phyloP scores from a whole-genome alignment of 2,797 vertebrate species.

The Meriones psammophilus region DNA sequence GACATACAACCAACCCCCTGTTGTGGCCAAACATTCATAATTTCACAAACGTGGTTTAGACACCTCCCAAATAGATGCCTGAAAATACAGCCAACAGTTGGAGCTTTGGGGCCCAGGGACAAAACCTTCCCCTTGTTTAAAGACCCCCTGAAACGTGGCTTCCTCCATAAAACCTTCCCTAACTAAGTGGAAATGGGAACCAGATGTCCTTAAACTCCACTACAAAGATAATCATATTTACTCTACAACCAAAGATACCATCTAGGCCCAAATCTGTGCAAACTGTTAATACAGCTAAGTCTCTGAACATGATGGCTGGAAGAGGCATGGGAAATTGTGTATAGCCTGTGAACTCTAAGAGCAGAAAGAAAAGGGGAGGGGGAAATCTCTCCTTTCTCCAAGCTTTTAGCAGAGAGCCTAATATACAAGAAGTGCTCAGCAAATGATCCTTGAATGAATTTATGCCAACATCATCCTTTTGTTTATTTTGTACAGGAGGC shows the following conservation, averaged over 20 bases:
- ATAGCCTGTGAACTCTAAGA: conserved; percentile 11
- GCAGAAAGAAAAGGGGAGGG: background rate
- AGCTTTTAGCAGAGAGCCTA: background rate
- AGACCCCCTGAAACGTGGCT: conserved; percentile 81
- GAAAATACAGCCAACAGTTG: conserved; percentile 62
- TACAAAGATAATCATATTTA: conserved; percentile 83
- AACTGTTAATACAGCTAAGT: conserved; percentile 77
- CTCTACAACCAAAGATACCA: conserved; percentile 80
- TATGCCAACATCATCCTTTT: background rate
- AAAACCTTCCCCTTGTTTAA: conserved; percentile 80
- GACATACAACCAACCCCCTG: conserved; percentile 48
- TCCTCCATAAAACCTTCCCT: conserved; percentile 83
- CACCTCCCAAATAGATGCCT: conserved; percentile 72
- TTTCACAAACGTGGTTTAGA: conserved; percentile 71
- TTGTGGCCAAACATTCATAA: conserved; percentile 36
- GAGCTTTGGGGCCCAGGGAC: conserved; percentile 68
- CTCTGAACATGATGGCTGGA: background rate
- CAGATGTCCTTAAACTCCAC: conserved; percentile 78
- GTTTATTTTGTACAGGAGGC: conserved; percentile 57
- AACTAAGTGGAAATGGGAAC: conserved; percentile 83
- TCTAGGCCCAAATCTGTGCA: conserved; percentile 75
- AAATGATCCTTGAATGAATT: background rate
- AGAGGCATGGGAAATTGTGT: background rate
- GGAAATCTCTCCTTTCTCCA: background rate
- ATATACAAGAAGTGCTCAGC: background rate